These are phyloP conservation scores for Upupa epops DNA, from an alignment of 2,113 vertebrate species.

Conservation along the genomic window DNA sequence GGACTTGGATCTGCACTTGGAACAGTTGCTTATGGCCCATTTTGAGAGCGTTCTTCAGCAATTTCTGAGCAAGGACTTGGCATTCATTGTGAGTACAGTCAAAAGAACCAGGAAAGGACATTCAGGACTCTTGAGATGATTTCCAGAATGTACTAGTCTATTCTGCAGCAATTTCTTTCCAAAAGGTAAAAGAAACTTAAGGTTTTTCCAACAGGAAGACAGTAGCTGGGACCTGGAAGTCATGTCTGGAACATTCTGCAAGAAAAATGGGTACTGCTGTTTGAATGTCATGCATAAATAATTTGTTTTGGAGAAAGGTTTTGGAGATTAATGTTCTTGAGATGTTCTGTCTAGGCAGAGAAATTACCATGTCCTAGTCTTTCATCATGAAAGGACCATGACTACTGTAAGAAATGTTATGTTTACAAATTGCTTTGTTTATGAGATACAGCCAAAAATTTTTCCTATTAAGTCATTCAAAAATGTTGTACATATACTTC, in stretches of 20 bases:
- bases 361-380: not conserved
- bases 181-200: not conserved
- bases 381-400: not conserved
- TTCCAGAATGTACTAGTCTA: slow-evolving; percentile 28
- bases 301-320: slow-evolving; percentile 12
- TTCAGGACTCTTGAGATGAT: not conserved
- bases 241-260: slow-evolving; percentile 9
- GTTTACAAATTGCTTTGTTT: slow-evolving; percentile 29
- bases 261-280: slow-evolving; percentile 1
- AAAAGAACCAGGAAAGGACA: not conserved
- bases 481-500: not conserved
- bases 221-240: not conserved
- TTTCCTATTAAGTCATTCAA: not conserved
- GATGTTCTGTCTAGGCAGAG: not conserved
- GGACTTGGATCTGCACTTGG: slow-evolving; percentile 4
- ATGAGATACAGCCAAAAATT: not conserved
- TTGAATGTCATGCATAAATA: slow-evolving; percentile 11
- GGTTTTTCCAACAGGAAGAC: slow-evolving; percentile 13
- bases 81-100: not conserved
- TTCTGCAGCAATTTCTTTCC: slow-evolving; percentile 19
- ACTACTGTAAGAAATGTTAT: slow-evolving; percentile 13
- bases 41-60: not conserved
- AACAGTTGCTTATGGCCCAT: not conserved
- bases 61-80: slow-evolving; percentile 22
- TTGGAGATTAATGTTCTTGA: slow-evolving; percentile 21